phyloP scores from a whole-genome alignment of 2,888 invertebrate genomes.

The Ennomos quercinarius region DNA sequence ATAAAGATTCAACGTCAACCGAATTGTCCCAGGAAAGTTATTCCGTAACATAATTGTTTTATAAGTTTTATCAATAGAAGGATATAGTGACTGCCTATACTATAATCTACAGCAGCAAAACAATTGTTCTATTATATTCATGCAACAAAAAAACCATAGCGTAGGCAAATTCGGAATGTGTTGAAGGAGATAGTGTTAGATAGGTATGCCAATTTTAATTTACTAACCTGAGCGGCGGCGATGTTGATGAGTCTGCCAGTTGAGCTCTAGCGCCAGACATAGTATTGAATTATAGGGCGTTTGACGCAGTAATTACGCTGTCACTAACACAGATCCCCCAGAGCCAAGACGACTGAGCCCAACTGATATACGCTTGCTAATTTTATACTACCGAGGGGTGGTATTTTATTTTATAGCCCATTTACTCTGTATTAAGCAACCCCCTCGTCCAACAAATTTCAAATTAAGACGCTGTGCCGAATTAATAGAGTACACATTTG shows the following conservation, averaged over 20 bases:
- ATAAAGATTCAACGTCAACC: too few species aligned
- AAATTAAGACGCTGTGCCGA: slow-evolving; percentile 9
- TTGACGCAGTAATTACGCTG: slow-evolving; percentile 20
- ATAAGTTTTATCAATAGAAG: too few species aligned
- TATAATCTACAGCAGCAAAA: too few species aligned
- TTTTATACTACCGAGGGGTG: slow-evolving; percentile 71
- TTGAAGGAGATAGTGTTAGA: not conserved
- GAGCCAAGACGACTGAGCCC: slow-evolving; percentile 54
- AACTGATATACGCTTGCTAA: slow-evolving; percentile 46
- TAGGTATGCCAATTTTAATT: not conserved
- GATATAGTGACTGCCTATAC: too few species aligned
- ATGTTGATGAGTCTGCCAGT: slow-evolving; percentile 88
- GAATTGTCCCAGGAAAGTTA: too few species aligned
- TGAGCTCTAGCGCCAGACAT: slow-evolving; percentile 85
- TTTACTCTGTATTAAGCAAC: slow-evolving; percentile 38
- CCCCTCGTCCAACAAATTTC: not conserved
- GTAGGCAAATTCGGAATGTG: too few species aligned
- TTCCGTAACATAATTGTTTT: too few species aligned
- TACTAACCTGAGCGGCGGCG: slow-evolving; percentile 87
- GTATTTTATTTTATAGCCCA: slow-evolving; percentile 45
- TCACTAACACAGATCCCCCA: slow-evolving; percentile 42
- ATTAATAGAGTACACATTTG: slow-evolving; percentile 49
- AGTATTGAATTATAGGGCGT: slow-evolving; percentile 7
- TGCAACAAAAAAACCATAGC: too few species aligned
- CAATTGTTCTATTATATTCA: too few species aligned